These are phyloP conservation scores for Amphipyra tragopoginis DNA, from an alignment of 2,888 invertebrate genomes.

Conservation along the genomic window DNA sequence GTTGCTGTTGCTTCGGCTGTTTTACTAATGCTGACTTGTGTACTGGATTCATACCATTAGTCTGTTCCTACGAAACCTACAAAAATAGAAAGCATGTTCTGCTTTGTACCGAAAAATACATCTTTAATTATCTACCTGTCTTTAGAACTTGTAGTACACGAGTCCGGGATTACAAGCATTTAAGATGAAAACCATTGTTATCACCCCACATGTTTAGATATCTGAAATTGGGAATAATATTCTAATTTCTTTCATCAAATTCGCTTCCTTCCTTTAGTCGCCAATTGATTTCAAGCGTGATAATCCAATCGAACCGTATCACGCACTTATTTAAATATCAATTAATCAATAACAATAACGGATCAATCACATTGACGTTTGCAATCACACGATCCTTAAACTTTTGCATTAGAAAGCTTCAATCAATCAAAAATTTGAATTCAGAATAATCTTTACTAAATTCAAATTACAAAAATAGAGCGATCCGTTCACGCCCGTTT, in stretches of 20 bases:
- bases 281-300: constrained; percentile 33
- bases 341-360: constrained; percentile 61
- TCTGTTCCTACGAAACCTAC: too few relatives aligned
- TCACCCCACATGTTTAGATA: background rate
- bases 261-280: constrained; percentile 28
- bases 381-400: constrained; percentile 58
- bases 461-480: constrained; percentile 58
- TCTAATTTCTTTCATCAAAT: constrained; percentile 12
- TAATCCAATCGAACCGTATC: constrained; percentile 50
- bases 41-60: too few relatives aligned
- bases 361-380: constrained; percentile 52
- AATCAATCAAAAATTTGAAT: constrained; percentile 60
- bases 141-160: too few relatives aligned
- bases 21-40: too few relatives aligned
- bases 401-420: constrained; percentile 56
- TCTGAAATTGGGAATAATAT: constrained; percentile 4
- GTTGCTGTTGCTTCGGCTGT: too few relatives aligned
- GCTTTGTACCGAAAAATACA: too few relatives aligned
- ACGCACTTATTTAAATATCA: constrained; percentile 65
- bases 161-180: too few relatives aligned
- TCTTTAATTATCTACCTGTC: too few relatives aligned
- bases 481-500: constrained; percentile 72
- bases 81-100: too few relatives aligned
- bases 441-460: constrained; percentile 42
- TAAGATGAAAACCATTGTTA: too few relatives aligned